Percentiles rank a stretch among this genome's conserved stretches.
phyloP scores from a whole-genome alignment of 2,888 invertebrate species.

The Alitta virens region DNA sequence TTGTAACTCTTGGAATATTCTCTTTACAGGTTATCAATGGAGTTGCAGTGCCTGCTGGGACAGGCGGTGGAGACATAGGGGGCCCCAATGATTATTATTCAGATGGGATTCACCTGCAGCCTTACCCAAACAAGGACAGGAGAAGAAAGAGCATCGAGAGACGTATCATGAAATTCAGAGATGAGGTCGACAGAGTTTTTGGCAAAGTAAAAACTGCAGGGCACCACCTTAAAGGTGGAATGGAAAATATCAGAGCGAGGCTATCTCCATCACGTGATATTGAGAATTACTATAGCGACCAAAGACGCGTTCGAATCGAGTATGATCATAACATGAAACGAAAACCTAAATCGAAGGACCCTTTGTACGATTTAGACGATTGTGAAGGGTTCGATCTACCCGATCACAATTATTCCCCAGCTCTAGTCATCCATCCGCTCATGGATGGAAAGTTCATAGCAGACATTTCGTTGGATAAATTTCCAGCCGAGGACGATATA shows the following conservation, averaged over 20 bases:
- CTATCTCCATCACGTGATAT: not conserved
- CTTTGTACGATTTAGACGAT: not conserved
- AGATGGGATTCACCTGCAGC: not conserved
- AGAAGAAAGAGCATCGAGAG: not conserved
- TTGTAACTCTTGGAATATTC: too few species aligned
- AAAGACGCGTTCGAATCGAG: not conserved
- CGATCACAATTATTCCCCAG: not conserved
- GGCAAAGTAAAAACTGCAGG: not conserved
- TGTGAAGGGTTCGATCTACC: not conserved
- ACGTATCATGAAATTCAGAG: not conserved
- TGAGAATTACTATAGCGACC: not conserved
- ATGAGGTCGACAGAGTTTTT: not conserved
- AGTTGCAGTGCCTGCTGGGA: too few species aligned
- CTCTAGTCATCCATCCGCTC: not conserved
- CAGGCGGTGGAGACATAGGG: too few species aligned
- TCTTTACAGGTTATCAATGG: too few species aligned
- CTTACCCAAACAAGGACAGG: not conserved
- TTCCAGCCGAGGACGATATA: not conserved
- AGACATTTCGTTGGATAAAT: not conserved
- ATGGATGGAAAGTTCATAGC: not conserved
- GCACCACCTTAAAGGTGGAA: not conserved
- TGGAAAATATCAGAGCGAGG: not conserved
- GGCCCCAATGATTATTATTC: not conserved
- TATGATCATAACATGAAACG: not conserved
- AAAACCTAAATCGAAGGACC: not conserved